Evolutionary conservation across 2,797 vertebrate genomes (phyloP), one percentile per base, ranked within the genome.

Genomic region (Tolypeutes matacus): DNA sequence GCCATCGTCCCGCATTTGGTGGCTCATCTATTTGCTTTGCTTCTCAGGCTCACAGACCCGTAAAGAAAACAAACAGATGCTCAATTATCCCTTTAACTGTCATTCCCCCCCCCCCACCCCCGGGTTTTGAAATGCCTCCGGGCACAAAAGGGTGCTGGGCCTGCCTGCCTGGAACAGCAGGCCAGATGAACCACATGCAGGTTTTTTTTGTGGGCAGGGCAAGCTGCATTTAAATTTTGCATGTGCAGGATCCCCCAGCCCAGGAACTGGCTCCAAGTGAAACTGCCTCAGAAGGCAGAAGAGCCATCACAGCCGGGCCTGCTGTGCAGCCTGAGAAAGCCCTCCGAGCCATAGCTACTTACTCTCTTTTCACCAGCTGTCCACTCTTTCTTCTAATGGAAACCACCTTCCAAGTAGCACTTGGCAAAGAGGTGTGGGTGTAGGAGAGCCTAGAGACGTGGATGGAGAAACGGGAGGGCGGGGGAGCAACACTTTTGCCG

Each of bases 221-320:
- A 31, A 80, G 18, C 89, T 85, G 81, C 36, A 69, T 94, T 96
- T 94, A 72, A 85, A 91, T 92, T 96, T 53, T 92, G 51, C 90
- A 14, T 1, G 13, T 36, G 18, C 2, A 88, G 53, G 25, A 51
- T 10, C 23, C 36, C 42, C 23, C 1, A 2, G 67, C 29, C 82
- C 5, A 64, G 18, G 14, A 95, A 72, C 75, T 34, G 67, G 0
- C 8, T 89, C 46, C 58, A 21, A 49, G 20, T 11, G 31, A 95
- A n/a, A 49, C 17, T 92, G 72, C 53, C 17, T 83, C 7, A n/a
- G 36, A 39, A 3, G 12, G 5, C 23, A 5, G 18, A 21, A 25
- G 14, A 78, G 25, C 80, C 20, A 18, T 85, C 11, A 39, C 65
- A 86, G 9, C 21, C 42, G 12, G 9, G 13, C 14, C 18, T n/a